phyloP scores from a whole-genome alignment of 2,113 vertebrate species.

The Crypturellus undulatus region DNA sequence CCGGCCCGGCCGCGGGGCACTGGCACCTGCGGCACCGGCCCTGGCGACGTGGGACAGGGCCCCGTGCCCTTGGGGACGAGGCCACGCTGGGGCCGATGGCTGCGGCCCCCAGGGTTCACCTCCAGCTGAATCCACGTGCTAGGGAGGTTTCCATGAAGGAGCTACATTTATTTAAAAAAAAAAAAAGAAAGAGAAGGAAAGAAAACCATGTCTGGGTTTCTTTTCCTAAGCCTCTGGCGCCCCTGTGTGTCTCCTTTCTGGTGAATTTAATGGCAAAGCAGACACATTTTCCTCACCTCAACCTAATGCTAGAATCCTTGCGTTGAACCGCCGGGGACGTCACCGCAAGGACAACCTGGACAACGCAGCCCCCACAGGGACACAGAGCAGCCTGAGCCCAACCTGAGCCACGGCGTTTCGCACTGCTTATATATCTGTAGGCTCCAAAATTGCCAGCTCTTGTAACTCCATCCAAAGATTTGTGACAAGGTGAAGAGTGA shows the following conservation, averaged over 20 bases:
- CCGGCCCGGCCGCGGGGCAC: too few species aligned
- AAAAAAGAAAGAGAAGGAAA: too few species aligned
- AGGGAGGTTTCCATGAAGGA: not conserved
- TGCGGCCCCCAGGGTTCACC: not conserved
- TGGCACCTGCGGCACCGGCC: too few species aligned
- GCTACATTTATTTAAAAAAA: not conserved
- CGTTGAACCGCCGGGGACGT: fast-evolving
- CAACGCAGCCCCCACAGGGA: too few species aligned
- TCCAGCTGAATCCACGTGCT: fast-evolving
- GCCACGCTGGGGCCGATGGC: too few species aligned
- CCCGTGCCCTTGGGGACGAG: too few species aligned
- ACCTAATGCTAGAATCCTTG: fast-evolving
- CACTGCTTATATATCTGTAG: not conserved
- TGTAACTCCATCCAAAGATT: not conserved
- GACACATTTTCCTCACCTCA: not conserved
- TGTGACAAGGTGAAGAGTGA: not conserved
- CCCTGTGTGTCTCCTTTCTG: conserved; percentile 64
- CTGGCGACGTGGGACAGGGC: too few species aligned
- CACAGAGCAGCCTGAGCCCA: not conserved
- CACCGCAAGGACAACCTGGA: not conserved
- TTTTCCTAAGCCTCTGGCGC: conserved; percentile 76
- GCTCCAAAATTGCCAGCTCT: not conserved
- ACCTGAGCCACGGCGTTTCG: not conserved
- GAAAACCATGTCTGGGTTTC: not conserved
- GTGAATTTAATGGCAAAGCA: not conserved